These are phyloP conservation scores for Acanthosepion esculentum DNA, from an alignment of 2,888 invertebrate genomes.

Conservation along the genomic window DNA sequence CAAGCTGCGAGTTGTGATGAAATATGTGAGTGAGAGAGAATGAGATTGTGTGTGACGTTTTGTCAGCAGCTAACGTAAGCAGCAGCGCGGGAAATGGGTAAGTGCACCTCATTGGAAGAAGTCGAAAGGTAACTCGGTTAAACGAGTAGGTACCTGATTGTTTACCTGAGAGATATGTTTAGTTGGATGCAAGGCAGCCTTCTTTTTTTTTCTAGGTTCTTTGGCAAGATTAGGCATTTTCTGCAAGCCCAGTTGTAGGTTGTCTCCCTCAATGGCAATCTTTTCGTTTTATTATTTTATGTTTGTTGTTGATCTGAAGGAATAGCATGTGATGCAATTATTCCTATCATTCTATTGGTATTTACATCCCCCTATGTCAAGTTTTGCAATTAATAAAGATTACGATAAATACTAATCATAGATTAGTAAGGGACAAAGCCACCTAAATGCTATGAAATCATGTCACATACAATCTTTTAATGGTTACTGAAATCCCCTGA, in stretches of 20 bases:
- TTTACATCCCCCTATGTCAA: neutral
- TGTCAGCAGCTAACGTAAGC: neutral
- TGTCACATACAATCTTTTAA: too few species aligned
- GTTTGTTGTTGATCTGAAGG: neutral
- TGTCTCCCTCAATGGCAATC: neutral
- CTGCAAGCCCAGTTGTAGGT: neutral
- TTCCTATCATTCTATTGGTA: neutral
- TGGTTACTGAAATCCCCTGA: too few species aligned
- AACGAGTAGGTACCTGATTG: neutral
- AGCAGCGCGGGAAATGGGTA: neutral
- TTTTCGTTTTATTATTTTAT: neutral
- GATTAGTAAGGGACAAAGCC: neutral
- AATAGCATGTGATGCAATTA: neutral
- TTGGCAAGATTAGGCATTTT: neutral
- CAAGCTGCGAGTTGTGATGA: too few species aligned
- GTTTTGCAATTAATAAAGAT: neutral
- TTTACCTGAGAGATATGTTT: neutral
- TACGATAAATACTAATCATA: neutral
- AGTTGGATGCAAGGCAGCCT: neutral
- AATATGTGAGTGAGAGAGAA: too few species aligned
- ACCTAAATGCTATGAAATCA: too few species aligned
- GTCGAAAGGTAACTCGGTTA: slow-evolving; percentile 11
- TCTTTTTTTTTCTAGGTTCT: neutral
- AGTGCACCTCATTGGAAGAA: neutral
- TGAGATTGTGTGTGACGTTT: neutral